Base-by-base conservation (phyloP, 2,797 vertebrate species). In the Sebastes variabilis region DNA sequence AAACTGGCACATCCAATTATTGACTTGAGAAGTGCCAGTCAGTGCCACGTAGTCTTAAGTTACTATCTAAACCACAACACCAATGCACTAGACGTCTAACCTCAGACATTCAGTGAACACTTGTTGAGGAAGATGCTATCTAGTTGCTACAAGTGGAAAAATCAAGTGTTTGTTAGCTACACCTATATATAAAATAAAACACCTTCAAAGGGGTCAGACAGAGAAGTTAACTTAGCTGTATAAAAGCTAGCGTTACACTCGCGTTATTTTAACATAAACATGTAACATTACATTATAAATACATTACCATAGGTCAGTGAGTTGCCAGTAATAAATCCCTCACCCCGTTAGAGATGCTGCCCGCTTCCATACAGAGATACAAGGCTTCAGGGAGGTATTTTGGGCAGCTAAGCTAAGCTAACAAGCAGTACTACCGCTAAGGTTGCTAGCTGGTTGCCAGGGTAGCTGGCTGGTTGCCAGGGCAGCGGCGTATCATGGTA, bases 31-130 rank as follows among this genome's bases (percentile, higher is more conserved):
- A 42, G 38, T 86, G 56, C 64, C 72, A 20, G 36, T 32, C 54
- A 74, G 59, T 91, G 92, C 92, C 93, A 93, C 92, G 93, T 92
- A 90, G 85, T 79, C 24, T 16, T 0, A 62, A 73, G 27, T 70
- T 56, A 56, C 34, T 66, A 56, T 25, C 38, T 30, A 38, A 66
- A 59, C 54, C 56, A 80, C 54, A 83, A 72, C 34, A 66, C 46
- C 11, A n/a, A n/a, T 22, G 22, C 24, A 34, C n/a, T 62, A 25
- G 2, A 34, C 2, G 10, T 9, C 1, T 22, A 5, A 4, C 11
- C 20, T 30, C 20, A 2, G 22, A 60, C 32, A 29, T 1, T 16
- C 1, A 24, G 9, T 61, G 8, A 5, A 49, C n/a, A 32, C 18
- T 34, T 1, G 8, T 2, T n/a, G 11, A 18, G 8, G 5, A 14